phyloP scores from a whole-genome alignment of 2,113 vertebrate genomes.

The Neotragus moschatus region DNA sequence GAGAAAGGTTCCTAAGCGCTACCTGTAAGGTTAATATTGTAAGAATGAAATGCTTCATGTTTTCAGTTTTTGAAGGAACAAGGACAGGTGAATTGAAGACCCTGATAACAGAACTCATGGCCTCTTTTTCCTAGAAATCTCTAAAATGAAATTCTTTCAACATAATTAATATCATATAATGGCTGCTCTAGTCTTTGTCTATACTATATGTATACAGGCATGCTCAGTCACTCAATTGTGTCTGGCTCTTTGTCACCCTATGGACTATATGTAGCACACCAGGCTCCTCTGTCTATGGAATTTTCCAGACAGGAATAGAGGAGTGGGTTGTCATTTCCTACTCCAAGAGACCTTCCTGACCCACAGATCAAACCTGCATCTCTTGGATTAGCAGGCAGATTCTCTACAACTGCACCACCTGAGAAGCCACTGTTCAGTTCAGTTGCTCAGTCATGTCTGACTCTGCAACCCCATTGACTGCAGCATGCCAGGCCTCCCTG shows the following conservation, averaged over 20 bases:
- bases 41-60: neutral
- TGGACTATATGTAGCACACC: neutral
- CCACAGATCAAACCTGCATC: neutral
- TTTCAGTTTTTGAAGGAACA: neutral
- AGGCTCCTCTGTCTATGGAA: neutral
- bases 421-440: neutral
- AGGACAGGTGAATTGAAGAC: neutral
- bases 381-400: neutral
- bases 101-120: neutral
- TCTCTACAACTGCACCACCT: neutral
- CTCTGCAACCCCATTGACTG: neutral
- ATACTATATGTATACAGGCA: neutral
- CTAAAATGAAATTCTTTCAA: neutral
- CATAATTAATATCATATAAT: neutral
- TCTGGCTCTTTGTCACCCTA: neutral
- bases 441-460: fast-evolving
- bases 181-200: neutral
- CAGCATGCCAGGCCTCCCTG: fast-evolving
- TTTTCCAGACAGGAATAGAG: neutral
- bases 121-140: neutral
- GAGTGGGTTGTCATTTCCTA: neutral
- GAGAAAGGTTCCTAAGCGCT: neutral
- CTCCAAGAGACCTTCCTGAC: neutral
- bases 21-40: neutral
- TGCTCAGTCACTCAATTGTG: neutral